Evolutionary conservation across 53 echinoderm and acorn worm species (phyloP).

Genomic region (Stichopus horrens): DNA sequence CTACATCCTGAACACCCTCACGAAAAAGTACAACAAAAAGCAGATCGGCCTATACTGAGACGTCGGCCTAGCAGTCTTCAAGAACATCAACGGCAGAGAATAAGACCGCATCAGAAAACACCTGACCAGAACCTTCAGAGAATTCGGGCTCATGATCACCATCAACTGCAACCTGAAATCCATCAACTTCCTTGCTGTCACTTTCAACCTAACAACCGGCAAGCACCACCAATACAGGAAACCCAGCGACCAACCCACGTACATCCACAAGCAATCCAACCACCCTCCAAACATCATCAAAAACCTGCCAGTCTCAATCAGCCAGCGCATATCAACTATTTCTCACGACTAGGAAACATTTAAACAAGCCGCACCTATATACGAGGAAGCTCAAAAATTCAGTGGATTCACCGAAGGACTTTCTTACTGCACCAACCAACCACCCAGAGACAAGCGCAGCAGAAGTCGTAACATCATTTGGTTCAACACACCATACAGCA

Average conservation of each 20-base stretch:
- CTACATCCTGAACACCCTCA: too few relatives aligned
- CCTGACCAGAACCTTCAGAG: slow-evolving; percentile 28
- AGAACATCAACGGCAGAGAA: slow-evolving; percentile 35
- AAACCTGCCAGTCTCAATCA: slow-evolving; percentile 33
- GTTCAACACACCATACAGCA: slow-evolving; percentile 61
- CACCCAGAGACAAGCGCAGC: too few relatives aligned
- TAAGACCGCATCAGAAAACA: slow-evolving; percentile 34
- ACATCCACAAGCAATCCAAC: slow-evolving; percentile 48
- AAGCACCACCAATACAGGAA: slow-evolving; percentile 41
- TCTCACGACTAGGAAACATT: not conserved
- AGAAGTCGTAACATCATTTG: slow-evolving; percentile 52
- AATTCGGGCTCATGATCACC: slow-evolving; percentile 42
- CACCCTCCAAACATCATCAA: slow-evolving; percentile 49
- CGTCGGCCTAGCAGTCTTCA: slow-evolving; percentile 43
- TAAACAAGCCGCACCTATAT: slow-evolving; percentile 38
- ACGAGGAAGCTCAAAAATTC: slow-evolving; percentile 49
- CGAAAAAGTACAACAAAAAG: slow-evolving; percentile 8
- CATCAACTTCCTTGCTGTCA: slow-evolving; percentile 47
- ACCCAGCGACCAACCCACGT: too few relatives aligned
- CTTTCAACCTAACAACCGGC: slow-evolving; percentile 30
- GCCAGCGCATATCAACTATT: slow-evolving; percentile 32
- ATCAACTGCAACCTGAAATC: slow-evolving; percentile 44
- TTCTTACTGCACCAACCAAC: too few relatives aligned
- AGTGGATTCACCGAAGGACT: slow-evolving; percentile 34
- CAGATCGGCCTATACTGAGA: slow-evolving; percentile 46